A percentile compares a stretch with the other conserved stretches of the same genome.
phyloP scores from a whole-genome alignment of 2,888 invertebrate genomes.

The Eremobia ochroleuca region DNA sequence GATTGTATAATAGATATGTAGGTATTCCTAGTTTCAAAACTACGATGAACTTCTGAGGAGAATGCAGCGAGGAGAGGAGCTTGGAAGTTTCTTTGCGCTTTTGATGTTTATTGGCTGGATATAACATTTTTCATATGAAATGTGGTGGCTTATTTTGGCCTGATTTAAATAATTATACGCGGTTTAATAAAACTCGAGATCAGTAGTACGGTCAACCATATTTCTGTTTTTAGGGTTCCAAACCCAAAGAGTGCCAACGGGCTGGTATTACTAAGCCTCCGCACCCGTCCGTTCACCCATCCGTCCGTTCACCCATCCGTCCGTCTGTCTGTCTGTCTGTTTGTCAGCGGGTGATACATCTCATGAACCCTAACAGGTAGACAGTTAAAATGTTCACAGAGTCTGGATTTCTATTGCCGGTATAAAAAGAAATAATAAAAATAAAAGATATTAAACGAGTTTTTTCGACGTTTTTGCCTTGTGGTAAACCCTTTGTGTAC shows the following conservation, averaged over 20 bases:
- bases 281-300: too few relatives aligned
- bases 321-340: neutral
- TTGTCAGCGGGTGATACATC: neutral
- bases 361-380: neutral
- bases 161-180: neutral
- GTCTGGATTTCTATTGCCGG: neutral
- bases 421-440: too few relatives aligned
- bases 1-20: conserved; percentile 46
- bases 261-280: too few relatives aligned
- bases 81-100: conserved; percentile 41
- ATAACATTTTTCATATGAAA: conserved; percentile 13
- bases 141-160: neutral
- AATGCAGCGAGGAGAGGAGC: conserved; percentile 24
- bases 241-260: too few relatives aligned
- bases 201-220: neutral
- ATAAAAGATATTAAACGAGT: too few relatives aligned
- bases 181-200: neutral
- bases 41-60: conserved; percentile 40
- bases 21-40: conserved; percentile 39
- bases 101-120: conserved; percentile 31
- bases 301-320: too few relatives aligned
- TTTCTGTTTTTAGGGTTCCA: too few relatives aligned
- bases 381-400: neutral
- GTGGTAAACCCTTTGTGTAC: neutral
- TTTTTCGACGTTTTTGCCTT: too few relatives aligned